Evolutionary conservation across 2,113 vertebrate genomes (phyloP), one percentile per base, ranked within the genome.

Genomic region (Burhinus bistriatus): DNA sequence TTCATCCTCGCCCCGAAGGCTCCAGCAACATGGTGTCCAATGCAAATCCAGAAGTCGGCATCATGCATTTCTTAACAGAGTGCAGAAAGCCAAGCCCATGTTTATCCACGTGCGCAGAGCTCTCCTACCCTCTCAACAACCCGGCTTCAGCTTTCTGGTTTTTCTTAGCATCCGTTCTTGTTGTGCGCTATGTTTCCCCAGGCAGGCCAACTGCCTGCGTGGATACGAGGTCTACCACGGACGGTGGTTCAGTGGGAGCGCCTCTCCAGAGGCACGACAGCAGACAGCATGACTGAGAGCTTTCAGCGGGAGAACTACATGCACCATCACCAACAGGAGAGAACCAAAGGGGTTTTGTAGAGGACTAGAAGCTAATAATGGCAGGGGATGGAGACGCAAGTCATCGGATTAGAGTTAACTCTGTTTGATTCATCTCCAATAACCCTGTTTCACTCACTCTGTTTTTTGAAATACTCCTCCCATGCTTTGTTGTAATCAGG

Each of bases 391-490:
- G 92, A 96, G 97, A 71, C 0, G 1, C 47, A 81, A 90, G 94
- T 34, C 23, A 29, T 75, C 0, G 0, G 72, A 78, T 76, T 71
- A 68, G 87, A 64, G 87, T 70, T 15, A 72, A 70, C 81, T 94
- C 90, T 54, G 51, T n/a, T 52, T 45, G n/a, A 52, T 47, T 68
- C 58, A 29, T 38, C 96, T 79, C 49, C 40, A 81, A 25, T 9
- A 42, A 72, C 89, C 96, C 85, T 57, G 72, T 34, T 57, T 83
- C 96, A 98, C 98, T 95, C 98, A 99, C 99, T 98, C 97, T 99
- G 99, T 89, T 99, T 99, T 95, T 99, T 99, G 98, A 99, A 99
- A 98, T 99, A 99, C 97, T 99, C 98, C 98, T 99, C 99, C 99
- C 99, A 99, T 62, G 98, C 98, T 98, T 99, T 99, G 98, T 98